Conservation (phyloP, 2,797 vertebrate genomes). For the Harpagifer antarcticus region DNA sequence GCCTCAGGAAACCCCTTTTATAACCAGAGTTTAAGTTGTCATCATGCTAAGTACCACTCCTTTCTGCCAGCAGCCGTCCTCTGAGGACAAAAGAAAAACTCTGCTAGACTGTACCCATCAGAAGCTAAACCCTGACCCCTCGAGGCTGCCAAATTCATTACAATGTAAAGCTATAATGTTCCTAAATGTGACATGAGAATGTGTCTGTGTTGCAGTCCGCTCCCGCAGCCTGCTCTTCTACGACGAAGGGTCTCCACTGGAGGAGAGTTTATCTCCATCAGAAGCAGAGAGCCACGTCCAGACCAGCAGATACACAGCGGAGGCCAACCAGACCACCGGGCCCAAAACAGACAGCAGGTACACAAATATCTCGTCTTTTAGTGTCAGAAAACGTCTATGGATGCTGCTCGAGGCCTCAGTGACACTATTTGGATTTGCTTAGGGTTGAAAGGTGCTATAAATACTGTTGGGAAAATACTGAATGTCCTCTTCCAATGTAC, state of each 20-base stretch:
- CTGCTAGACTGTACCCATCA: not conserved
- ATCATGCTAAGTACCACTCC: slow-evolving; percentile 13
- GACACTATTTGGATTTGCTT: no score
- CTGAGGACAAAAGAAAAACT: not conserved
- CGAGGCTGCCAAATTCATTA: not conserved
- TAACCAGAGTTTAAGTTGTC: slow-evolving; percentile 21
- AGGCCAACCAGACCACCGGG: slow-evolving; percentile 81
- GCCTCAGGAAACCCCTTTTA: slow-evolving; percentile 26
- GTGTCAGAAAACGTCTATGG: not conserved
- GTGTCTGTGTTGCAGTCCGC: slow-evolving; percentile 86
- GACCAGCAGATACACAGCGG: slow-evolving; percentile 88
- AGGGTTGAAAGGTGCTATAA: no score
- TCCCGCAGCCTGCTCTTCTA: slow-evolving; percentile 98
- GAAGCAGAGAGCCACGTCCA: slow-evolving; percentile 84
- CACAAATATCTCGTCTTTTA: not conserved
- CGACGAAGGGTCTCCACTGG: slow-evolving; percentile 90
- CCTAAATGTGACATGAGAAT: no score
- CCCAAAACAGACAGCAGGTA: slow-evolving; percentile 78
- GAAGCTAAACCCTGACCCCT: not conserved
- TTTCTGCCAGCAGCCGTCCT: slow-evolving; percentile 28
- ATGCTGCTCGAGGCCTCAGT: no score
- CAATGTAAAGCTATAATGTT: not conserved
- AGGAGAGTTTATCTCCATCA: slow-evolving; percentile 88
- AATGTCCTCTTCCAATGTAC: no score
- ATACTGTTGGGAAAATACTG: no score